Conservation (phyloP, 2,888 invertebrate genomes). For the Pammene fasciana region DNA sequence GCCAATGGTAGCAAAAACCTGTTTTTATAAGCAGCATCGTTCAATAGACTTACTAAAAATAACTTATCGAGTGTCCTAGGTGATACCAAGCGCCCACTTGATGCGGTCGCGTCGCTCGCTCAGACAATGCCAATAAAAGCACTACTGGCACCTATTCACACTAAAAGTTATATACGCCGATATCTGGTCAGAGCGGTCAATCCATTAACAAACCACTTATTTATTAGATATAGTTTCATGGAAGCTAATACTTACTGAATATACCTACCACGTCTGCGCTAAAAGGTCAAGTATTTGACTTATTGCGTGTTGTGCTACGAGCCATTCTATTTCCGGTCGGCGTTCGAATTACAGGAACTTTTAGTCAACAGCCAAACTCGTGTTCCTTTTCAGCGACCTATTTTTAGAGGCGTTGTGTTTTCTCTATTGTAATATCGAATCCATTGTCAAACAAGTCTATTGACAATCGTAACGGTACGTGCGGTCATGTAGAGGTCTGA, state of each 20-base stretch:
- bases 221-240: too few relatives aligned
- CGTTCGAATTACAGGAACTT: constrained; percentile 6
- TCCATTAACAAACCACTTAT: not conserved
- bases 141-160: constrained; percentile 10
- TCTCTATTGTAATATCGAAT: not conserved
- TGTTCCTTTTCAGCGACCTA: not conserved
- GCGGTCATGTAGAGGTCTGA: not conserved
- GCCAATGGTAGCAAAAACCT: too few relatives aligned
- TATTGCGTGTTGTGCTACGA: not conserved
- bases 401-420: not conserved
- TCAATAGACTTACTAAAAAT: constrained; percentile 41
- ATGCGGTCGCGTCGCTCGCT: constrained; percentile 11
- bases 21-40: not conserved
- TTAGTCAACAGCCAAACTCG: not conserved
- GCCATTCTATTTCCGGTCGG: constrained; percentile 10
- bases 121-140: constrained; percentile 22
- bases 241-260: too few relatives aligned
- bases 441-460: constrained; percentile 6
- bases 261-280: too few relatives aligned
- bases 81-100: constrained; percentile 25
- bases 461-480: not conserved
- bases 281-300: constrained; percentile 18
- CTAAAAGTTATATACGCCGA: not conserved
- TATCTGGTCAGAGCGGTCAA: constrained; percentile 7
- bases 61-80: constrained; percentile 39